A percentile compares a stretch with the other conserved stretches of the same genome.
phyloP scores from a whole-genome alignment of 2,888 invertebrate genomes.

The Pycnomerus fuliginosus region DNA sequence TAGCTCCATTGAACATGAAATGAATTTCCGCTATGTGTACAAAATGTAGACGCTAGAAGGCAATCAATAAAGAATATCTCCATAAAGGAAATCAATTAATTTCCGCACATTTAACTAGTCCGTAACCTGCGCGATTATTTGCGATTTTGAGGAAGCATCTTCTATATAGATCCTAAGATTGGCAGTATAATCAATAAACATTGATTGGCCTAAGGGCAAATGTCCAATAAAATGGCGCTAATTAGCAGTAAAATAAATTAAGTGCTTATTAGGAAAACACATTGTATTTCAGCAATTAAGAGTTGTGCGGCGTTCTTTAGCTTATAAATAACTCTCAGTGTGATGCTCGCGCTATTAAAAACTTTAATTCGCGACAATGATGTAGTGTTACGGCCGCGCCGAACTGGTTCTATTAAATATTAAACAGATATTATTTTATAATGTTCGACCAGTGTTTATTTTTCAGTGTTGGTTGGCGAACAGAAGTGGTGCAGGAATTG shows the following conservation, averaged over 20 bases:
- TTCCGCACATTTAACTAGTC: no score
- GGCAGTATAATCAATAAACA: no score
- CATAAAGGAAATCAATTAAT: no score
- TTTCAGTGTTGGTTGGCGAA: slow-evolving; percentile 38
- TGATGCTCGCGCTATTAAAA: slow-evolving; percentile 41
- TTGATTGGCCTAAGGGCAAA: no score
- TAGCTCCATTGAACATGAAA: no score
- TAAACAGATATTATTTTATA: slow-evolving; percentile 48
- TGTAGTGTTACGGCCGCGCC: slow-evolving; percentile 44
- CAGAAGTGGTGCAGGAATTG: slow-evolving; percentile 42
- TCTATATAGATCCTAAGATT: no score
- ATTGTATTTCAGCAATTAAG: slow-evolving; percentile 49
- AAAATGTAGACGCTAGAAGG: no score
- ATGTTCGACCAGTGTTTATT: slow-evolving; percentile 41
- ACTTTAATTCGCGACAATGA: slow-evolving; percentile 48
- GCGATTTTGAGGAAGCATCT: no score
- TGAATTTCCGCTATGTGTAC: no score
- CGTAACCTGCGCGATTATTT: no score
- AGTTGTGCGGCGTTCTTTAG: slow-evolving; percentile 30
- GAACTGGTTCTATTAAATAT: slow-evolving; percentile 50
- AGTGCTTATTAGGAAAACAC: slow-evolving; percentile 46
- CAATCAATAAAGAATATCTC: no score
- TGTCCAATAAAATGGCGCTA: slow-evolving; percentile 39
- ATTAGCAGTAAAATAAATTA: slow-evolving; percentile 49
- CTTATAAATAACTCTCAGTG: slow-evolving; percentile 48